A percentile compares a stretch with the other conserved stretches of the same genome.
Conservation (phyloP, 2,113 vertebrate species). For the Conger conger region DNA sequence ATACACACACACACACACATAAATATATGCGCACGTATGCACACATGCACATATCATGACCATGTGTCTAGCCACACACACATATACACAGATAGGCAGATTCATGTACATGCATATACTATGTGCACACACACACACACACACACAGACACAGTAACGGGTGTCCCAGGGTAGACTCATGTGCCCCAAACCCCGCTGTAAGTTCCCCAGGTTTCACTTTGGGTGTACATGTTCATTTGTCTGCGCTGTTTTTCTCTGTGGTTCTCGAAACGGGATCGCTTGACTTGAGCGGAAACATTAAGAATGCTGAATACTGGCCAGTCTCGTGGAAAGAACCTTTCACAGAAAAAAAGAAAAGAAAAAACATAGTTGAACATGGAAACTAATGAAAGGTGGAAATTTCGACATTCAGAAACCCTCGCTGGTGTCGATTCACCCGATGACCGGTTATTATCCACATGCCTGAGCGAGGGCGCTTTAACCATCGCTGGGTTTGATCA, state of each 20-base stretch:
- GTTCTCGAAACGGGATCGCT: conserved; percentile 3
- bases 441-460: too few relatives aligned
- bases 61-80: background rate
- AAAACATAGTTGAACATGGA: background rate
- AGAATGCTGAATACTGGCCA: background rate
- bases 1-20: conserved; percentile 5
- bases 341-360: background rate
- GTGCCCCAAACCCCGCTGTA: background rate
- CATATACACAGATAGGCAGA: background rate
- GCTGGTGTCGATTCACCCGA: background rate
- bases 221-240: background rate
- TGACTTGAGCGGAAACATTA: conserved; percentile 17
- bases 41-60: too few relatives aligned
- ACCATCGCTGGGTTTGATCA: too few relatives aligned
- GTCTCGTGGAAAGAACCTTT: background rate
- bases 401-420: background rate
- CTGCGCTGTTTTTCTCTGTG: background rate
- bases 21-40: too few relatives aligned
- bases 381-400: background rate
- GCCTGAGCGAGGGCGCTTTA: too few relatives aligned
- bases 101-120: too few relatives aligned
- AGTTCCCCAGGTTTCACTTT: conserved; percentile 29
- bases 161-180: conserved; percentile 19
- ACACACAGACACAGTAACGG: conserved; percentile 32
- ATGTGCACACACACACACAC: conserved; percentile 10